Conservation (phyloP, 2,797 vertebrate genomes). For the Poliocrania exsul region DNA sequence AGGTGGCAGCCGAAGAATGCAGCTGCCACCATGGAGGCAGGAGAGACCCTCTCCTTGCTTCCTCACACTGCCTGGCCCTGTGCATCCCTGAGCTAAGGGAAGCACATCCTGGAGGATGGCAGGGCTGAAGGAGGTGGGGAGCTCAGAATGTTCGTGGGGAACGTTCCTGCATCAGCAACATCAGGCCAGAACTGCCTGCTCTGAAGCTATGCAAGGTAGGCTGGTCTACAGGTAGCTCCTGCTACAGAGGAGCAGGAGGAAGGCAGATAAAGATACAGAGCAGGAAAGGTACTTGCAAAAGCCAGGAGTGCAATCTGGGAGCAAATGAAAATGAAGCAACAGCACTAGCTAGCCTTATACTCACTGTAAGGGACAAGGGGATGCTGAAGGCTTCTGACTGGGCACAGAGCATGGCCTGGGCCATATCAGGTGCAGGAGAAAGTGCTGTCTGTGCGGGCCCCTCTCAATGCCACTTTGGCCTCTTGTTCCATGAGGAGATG, state of each 20-base stretch:
- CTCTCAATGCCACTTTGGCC: neutral
- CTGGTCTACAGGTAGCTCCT: neutral
- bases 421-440: neutral
- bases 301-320: neutral
- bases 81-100: neutral
- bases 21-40: fast-evolving
- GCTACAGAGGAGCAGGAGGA: neutral
- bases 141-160: neutral
- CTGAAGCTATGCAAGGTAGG: neutral
- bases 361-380: neutral
- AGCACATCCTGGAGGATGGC: neutral
- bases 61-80: neutral
- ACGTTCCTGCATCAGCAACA: neutral
- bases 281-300: neutral
- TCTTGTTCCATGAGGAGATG: neutral
- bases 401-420: neutral
- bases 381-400: neutral
- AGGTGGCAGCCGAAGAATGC: neutral
- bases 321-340: neutral
- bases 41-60: neutral
- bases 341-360: neutral
- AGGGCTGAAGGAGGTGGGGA: neutral
- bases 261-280: neutral
- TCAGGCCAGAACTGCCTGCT: neutral
- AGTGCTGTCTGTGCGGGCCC: neutral